Base-by-base conservation (phyloP, 1,140 invertebrate genomes). In the Ganaspis sp. region DNA sequence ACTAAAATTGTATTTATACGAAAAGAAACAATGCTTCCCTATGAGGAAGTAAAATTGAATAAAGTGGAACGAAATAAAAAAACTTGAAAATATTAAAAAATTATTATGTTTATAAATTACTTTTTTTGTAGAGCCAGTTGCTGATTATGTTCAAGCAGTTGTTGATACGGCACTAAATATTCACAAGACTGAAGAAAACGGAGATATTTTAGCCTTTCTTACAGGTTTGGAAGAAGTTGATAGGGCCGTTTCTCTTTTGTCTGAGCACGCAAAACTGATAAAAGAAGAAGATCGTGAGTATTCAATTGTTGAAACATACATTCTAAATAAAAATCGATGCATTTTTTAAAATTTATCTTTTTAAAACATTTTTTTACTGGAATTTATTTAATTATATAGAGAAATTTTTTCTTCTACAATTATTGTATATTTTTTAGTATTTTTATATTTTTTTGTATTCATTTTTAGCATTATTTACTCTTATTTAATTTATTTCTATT, bases 221-320 rank as follows among this genome's bases (percentile, higher is more conserved):
- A 99, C 98, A 11, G 98, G 98, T 53, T 95, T 95, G 93, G 98
- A 99, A 84, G 97, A 99, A 91, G 96, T 98, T 1, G 94, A 96
- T 74, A 89, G 93, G 75, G 96, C 95, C 0, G 91, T 96, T 9
- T 92, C 93, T 45, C 89, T 95, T 5, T 89, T 98, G 6, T 92
- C 92, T 64, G 93, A 95, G 53, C 94, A 97, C 85, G 93, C 93
- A 0, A 90, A 90, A 73, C 87, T 92, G 0, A 92, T 93, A 72
- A 87, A 87, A 72, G 86, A 88, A 23, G 86, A 81, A 19, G 85
- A 94, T 92, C 86, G 92, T 93, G 29, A 86, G 85, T 83, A 86
- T 89, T 49, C 75, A 17, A 70, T 71, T 11, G 6, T 34, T 11
- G 38, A n/a, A 69, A 70, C n/a, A 37, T 64, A 40, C 12, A 1